Evolutionary conservation across 2,113 vertebrate genomes (phyloP).

Genomic region (Urocolius indicus): DNA sequence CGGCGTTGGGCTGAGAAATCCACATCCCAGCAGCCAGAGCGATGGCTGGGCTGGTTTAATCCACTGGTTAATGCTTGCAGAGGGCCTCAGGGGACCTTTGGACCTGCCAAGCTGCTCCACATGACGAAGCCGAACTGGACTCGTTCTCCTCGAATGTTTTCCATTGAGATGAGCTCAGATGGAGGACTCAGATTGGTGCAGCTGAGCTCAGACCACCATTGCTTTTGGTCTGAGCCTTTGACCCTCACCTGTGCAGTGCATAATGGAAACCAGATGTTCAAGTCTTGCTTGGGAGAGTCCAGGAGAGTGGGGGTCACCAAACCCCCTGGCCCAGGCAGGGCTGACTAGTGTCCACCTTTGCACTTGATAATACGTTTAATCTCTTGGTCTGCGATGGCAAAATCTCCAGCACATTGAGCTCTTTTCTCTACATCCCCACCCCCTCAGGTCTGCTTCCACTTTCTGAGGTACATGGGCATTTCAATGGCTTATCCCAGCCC

Average conservation of each 20-base stretch:
- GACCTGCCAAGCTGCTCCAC: conserved; percentile 33
- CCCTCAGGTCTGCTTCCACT: neutral
- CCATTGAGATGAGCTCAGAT: conserved; percentile 21
- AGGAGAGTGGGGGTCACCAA: neutral
- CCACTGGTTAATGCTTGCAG: conserved; percentile 28
- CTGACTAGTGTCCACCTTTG: neutral
- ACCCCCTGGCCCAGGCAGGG: neutral
- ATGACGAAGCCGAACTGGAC: conserved; percentile 22
- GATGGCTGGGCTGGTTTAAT: conserved; percentile 4
- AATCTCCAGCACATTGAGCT: neutral
- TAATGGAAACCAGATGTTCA: neutral
- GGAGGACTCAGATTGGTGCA: neutral
- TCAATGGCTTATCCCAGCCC: neutral
- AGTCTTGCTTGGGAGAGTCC: neutral
- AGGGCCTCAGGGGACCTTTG: conserved; percentile 7
- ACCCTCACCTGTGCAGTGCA: conserved; percentile 10
- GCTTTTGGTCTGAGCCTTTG: neutral
- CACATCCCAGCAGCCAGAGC: neutral
- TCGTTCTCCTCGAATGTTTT: conserved; percentile 27
- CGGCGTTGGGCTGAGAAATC: neutral
- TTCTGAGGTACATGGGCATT: neutral
- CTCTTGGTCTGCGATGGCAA: neutral
- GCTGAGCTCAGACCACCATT: neutral
- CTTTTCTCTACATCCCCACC: neutral
- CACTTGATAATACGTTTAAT: neutral